Evolutionary conservation across 2,888 invertebrate species (phyloP), one percentile per base, ranked within the genome.

Genomic region (Aphidoletes aphidimyza): DNA sequence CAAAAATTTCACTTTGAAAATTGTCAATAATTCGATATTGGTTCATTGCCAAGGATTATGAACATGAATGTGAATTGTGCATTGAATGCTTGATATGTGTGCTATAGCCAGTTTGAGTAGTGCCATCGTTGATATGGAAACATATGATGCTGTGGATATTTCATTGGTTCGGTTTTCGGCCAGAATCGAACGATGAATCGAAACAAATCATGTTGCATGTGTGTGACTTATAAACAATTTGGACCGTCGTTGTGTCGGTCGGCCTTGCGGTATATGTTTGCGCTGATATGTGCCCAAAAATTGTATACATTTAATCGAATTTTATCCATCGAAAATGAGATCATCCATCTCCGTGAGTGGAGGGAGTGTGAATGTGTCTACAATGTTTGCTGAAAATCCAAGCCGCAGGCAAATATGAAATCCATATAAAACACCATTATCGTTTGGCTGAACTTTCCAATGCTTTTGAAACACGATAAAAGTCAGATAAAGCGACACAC

Each of bases 11-110:
- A 54, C 54, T 54, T 54, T 54, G 22, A 81, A 81, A 81, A 81
- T n/a, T 81, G 81, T 81, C 81, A 81, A 81, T 81, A 37, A 81
- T 81, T 81, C 17, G 37, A 81, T 81, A 81, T 81, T 81, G 81
- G 37, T 81, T 81, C 81, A 81, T 81, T 81, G 36, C 37, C 81
- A 37, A 37, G 37, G n/a, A 81, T 81, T 81, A 81, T 81, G 81
- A 22, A 36, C 37, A 9, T 36, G 81, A 81, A 37, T 37, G 81
- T 81, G 37, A n/a, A n/a, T 19, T 30, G 11, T 14, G 34, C 26
- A 69, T 69, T 69, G 17, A 22, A 22, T 11, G n/a, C n/a, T n/a
- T n/a, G n/a, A n/a, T n/a, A n/a, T n/a, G n/a, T n/a, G n/a, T n/a
- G n/a, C n/a, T n/a, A n/a, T n/a, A n/a, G n/a, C n/a, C n/a, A n/a